Conservation (phyloP, 2,113 vertebrate genomes). For the Cyprinodon tularosa region DNA sequence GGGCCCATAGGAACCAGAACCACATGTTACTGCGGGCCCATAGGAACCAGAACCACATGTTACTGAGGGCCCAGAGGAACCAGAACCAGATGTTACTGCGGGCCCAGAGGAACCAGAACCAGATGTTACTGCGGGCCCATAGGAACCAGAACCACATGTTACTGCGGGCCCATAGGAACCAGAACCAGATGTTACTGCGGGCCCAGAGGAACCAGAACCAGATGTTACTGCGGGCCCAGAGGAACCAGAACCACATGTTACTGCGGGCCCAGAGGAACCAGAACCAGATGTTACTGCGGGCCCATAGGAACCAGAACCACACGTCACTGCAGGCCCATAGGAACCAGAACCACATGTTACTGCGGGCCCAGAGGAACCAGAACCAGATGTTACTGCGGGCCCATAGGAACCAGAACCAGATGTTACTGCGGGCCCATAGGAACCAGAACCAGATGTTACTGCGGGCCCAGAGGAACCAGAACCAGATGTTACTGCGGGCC, state of each 20-base stretch:
- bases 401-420: neutral
- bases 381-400: neutral
- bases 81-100: neutral
- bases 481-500: neutral
- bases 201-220: neutral
- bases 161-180: neutral
- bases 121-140: neutral
- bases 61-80: neutral
- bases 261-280: neutral
- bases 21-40: neutral
- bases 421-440: neutral
- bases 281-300: neutral
- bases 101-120: neutral
- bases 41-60: neutral
- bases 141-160: neutral
- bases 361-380: neutral
- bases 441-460: neutral
- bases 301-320: neutral
- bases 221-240: neutral
- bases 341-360: neutral
- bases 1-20: neutral
- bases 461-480: neutral
- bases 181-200: neutral
- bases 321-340: neutral
- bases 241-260: neutral